These are phyloP conservation scores for Drosophila sulfurigaster DNA, from an alignment of 1,140 invertebrate genomes.

Conservation along the genomic window DNA sequence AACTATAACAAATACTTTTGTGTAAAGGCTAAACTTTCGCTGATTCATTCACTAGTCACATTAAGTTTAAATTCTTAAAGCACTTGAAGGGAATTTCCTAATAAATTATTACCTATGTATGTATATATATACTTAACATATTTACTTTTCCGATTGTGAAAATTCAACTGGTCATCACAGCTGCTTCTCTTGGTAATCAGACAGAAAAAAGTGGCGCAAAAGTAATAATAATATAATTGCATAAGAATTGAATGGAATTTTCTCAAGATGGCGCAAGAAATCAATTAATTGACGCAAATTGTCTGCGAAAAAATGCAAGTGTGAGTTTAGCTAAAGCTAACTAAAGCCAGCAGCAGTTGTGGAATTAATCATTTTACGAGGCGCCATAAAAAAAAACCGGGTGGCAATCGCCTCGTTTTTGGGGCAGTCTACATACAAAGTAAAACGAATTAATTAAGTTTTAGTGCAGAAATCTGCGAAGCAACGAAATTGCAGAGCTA, in stretches of 20 bases:
- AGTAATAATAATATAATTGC: slow-evolving; percentile 42
- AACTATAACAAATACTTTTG: no score
- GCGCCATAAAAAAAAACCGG: slow-evolving; percentile 43
- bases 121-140: background rate
- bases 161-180: slow-evolving; percentile 12
- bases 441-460: slow-evolving; percentile 74
- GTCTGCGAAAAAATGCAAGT: slow-evolving; percentile 77
- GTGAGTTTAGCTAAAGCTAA: slow-evolving; percentile 33
- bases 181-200: slow-evolving; percentile 19
- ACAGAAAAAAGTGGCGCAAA: slow-evolving; percentile 34
- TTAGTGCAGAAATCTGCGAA: slow-evolving; percentile 50
- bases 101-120: background rate
- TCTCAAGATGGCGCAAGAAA: slow-evolving; percentile 50
- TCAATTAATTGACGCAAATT: slow-evolving; percentile 80
- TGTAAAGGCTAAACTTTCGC: no score
- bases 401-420: background rate
- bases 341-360: background rate
- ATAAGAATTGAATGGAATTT: slow-evolving; percentile 52
- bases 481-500: slow-evolving; percentile 39
- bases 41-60: no score
- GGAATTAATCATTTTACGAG: slow-evolving; percentile 41
- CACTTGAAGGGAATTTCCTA: background rate
- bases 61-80: no score
- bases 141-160: slow-evolving; percentile 5
- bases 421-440: slow-evolving; percentile 25